Percentiles rank a stretch among this genome's conserved stretches.
Conservation (phyloP, 1,140 invertebrate species). For the Rhizoglyphus robini region DNA sequence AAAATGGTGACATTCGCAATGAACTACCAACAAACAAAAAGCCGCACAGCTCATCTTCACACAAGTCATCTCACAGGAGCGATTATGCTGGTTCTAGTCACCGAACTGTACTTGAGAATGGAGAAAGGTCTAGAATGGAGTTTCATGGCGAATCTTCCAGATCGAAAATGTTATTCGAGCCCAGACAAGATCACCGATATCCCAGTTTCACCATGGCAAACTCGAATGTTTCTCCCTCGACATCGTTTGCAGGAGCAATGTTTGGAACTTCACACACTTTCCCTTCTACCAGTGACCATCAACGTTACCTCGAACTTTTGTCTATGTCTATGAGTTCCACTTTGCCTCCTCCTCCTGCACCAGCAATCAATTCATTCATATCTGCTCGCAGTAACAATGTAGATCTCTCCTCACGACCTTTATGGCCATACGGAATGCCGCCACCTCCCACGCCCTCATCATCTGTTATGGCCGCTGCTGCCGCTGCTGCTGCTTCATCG, state of each 20-base stretch:
- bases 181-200: background rate
- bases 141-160: background rate
- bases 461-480: background rate
- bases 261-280: background rate
- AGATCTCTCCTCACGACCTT: background rate
- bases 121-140: background rate
- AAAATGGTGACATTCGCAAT: constrained; percentile 4
- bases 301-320: background rate
- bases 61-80: background rate
- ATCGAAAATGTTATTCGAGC: no score
- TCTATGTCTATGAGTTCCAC: background rate
- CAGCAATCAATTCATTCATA: background rate
- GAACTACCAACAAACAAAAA: constrained; percentile 3
- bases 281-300: background rate
- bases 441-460: background rate
- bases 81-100: no score
- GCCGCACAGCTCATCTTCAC: background rate
- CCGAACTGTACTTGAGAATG: background rate
- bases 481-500: background rate
- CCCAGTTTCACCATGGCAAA: background rate
- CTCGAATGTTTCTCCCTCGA: background rate
- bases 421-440: background rate
- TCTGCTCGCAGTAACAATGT: background rate
- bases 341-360: background rate
- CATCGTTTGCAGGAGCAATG: background rate